Evolutionary conservation across 1,140 invertebrate genomes (phyloP).

Genomic region (Oscheius sp.): DNA sequence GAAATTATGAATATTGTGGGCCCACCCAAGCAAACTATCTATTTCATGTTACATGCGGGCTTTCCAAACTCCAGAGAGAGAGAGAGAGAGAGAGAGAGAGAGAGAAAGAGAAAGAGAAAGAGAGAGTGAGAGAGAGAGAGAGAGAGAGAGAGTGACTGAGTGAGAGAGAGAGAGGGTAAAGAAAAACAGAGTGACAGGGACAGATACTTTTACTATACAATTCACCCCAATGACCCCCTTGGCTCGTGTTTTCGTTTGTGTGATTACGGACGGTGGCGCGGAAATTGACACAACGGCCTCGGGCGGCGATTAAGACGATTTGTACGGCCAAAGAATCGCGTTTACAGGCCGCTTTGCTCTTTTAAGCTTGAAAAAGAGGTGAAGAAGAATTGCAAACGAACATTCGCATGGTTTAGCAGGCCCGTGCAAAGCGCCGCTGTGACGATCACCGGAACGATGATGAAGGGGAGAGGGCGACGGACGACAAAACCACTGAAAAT

Average conservation of each 20-base stretch:
- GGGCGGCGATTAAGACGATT: not conserved
- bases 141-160: not conserved
- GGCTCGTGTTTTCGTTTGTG: too few relatives aligned
- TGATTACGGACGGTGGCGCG: too few relatives aligned
- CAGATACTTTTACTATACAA: too few relatives aligned
- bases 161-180: too few relatives aligned
- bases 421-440: slow-evolving; percentile 44
- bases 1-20: not conserved
- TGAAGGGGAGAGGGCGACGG: slow-evolving; percentile 49
- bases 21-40: not conserved
- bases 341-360: too few relatives aligned
- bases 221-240: too few relatives aligned
- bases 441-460: slow-evolving; percentile 53
- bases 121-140: not conserved
- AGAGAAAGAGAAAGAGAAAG: not conserved
- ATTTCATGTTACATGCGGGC: not conserved
- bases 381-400: not conserved
- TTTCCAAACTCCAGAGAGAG: not conserved
- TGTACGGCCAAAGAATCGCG: not conserved
- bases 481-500: slow-evolving; percentile 41
- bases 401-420: slow-evolving; percentile 37
- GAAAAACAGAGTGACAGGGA: too few relatives aligned
- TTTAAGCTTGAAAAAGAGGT: slow-evolving; percentile 9
- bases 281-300: too few relatives aligned
- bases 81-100: not conserved